phyloP scores from a whole-genome alignment of 2,797 vertebrate genomes.

The Sphenopsis melanotis region DNA sequence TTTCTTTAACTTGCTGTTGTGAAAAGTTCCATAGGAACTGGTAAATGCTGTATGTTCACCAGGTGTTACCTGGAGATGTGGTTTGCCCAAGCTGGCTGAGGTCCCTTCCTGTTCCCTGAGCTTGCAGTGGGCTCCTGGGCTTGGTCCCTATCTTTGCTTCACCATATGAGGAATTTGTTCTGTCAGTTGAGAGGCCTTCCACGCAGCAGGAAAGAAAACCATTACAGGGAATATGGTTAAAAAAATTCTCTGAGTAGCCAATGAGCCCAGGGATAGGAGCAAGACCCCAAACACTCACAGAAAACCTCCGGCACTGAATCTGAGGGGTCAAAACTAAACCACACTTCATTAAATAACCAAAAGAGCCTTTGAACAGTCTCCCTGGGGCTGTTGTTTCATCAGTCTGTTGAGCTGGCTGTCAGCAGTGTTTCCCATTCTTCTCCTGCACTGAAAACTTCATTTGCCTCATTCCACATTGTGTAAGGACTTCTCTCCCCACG shows the following conservation, averaged over 20 bases:
- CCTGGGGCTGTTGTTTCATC: neutral
- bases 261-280: neutral
- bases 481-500: neutral
- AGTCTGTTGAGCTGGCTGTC: neutral
- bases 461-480: neutral
- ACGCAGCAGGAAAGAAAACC: neutral
- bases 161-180: neutral
- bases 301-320: neutral
- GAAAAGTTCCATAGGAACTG: neutral
- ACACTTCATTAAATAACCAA: slow-evolving; percentile 20
- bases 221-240: neutral
- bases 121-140: neutral
- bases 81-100: neutral
- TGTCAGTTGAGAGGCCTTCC: neutral
- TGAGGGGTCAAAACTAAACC: neutral
- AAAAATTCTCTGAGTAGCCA: neutral
- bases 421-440: neutral
- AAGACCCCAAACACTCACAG: neutral
- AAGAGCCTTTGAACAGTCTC: neutral
- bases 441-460: neutral
- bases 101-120: neutral
- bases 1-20: slow-evolving; percentile 23
- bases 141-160: fast-evolving
- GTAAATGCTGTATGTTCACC: neutral
- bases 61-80: fast-evolving